Evolutionary conservation across 1,140 invertebrate species (phyloP).

Genomic region (Muscidifurax raptorellus): DNA sequence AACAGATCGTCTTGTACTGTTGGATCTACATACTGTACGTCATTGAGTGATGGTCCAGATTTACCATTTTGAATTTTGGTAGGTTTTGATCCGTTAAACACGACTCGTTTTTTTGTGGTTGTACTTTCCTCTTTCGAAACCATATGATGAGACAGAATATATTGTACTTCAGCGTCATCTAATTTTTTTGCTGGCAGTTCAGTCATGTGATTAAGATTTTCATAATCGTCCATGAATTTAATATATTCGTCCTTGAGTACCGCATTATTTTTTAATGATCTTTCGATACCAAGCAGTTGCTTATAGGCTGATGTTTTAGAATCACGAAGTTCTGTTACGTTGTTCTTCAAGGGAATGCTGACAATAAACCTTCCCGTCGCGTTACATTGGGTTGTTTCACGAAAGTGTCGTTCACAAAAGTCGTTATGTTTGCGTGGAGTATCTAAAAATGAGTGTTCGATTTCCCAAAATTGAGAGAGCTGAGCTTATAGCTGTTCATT

Average conservation of each 20-base stretch:
- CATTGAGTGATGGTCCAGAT: too few relatives aligned
- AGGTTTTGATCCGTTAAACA: too few relatives aligned
- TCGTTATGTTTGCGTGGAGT: neutral
- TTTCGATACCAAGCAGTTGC: constrained; percentile 53
- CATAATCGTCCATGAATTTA: too few relatives aligned
- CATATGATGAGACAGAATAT: too few relatives aligned
- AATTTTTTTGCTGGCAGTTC: neutral
- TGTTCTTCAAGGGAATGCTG: neutral
- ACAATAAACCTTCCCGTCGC: too few relatives aligned
- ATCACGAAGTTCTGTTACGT: neutral
- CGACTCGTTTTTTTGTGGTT: too few relatives aligned
- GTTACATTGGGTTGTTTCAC: neutral
- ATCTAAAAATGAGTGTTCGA: constrained; percentile 3
- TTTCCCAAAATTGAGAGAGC: constrained; percentile 1
- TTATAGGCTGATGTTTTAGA: constrained; percentile 19
- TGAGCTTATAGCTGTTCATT: neutral
- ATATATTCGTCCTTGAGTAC: constrained; percentile 58
- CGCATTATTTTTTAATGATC: constrained; percentile 47
- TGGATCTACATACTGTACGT: neutral
- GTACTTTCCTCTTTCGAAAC: too few relatives aligned
- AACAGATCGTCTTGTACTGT: constrained; percentile 14
- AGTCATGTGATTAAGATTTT: constrained; percentile 65
- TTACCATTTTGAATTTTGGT: too few relatives aligned
- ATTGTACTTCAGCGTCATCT: too few relatives aligned
- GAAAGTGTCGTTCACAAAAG: neutral